Evolutionary conservation across 2,888 invertebrate genomes (phyloP).

Genomic region (Timandra comae): DNA sequence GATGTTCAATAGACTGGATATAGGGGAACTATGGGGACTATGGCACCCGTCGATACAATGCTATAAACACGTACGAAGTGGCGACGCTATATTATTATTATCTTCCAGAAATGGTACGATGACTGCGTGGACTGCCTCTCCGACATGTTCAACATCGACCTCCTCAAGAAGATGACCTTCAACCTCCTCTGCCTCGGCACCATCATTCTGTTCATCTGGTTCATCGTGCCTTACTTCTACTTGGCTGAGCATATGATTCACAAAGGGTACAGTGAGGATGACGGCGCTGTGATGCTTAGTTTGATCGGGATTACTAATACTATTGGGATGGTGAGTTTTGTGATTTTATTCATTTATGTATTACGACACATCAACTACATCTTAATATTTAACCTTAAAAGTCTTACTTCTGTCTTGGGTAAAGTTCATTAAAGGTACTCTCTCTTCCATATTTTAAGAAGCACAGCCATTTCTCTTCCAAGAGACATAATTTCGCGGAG

Average conservation of each 20-base stretch:
- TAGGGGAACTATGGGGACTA: too few species aligned
- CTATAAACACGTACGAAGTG: too few species aligned
- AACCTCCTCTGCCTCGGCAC: conserved; percentile 89
- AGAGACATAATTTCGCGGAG: too few species aligned
- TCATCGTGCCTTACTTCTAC: conserved; percentile 97
- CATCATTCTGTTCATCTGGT: conserved; percentile 93
- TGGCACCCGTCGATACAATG: too few species aligned
- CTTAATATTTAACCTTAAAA: too few species aligned
- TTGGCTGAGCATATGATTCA: conserved; percentile 88
- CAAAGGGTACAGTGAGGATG: conserved; percentile 81
- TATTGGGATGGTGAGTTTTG: conserved; percentile 85
- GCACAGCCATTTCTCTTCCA: too few species aligned
- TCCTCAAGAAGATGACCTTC: conserved; percentile 87
- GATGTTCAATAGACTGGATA: too few species aligned
- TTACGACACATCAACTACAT: too few species aligned
- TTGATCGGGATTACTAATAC: conserved; percentile 93
- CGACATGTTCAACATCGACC: conserved; percentile 83
- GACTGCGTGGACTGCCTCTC: conserved; percentile 52
- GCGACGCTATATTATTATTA: too few species aligned
- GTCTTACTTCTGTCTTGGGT: too few species aligned
- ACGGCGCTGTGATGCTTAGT: conserved; percentile 88
- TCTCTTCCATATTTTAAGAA: too few species aligned
- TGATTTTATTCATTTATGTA: background rate
- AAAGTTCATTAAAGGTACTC: too few species aligned
- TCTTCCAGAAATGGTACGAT: conserved; percentile 61